These are phyloP conservation scores for Propithecus deckenii DNA, from an alignment of 2,797 vertebrate species.

Conservation along the genomic window DNA sequence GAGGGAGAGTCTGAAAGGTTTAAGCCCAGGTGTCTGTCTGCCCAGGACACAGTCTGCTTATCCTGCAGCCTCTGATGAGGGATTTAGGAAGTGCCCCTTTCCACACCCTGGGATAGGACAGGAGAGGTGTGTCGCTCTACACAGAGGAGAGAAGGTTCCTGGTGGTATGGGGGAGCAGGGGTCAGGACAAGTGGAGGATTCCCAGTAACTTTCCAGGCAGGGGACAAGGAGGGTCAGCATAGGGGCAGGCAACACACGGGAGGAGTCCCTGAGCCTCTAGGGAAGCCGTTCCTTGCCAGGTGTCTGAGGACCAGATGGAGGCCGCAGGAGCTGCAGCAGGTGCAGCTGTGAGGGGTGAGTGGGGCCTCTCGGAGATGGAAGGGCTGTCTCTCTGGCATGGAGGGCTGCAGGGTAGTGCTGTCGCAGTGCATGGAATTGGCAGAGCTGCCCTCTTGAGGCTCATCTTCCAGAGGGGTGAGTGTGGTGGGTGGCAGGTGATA, in stretches of 20 bases:
- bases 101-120: background rate
- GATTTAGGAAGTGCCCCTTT: background rate
- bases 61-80: background rate
- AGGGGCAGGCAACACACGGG: background rate
- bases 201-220: background rate
- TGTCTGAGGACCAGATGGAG: background rate
- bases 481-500: fast-evolving
- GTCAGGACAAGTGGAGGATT: background rate
- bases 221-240: background rate
- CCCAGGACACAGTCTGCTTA: background rate
- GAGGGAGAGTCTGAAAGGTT: background rate
- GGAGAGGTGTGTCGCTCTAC: fast-evolving
- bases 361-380: background rate
- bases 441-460: fast-evolving
- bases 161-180: background rate
- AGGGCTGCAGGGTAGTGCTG: background rate
- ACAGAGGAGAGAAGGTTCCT: background rate
- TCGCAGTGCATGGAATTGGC: fast-evolving
- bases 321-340: background rate
- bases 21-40: background rate
- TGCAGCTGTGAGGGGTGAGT: background rate
- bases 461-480: background rate
- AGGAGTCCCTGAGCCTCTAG: background rate
- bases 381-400: background rate
- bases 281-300: fast-evolving